Percentiles rank a stretch among this genome's conserved stretches.
Evolutionary conservation across 2,113 vertebrate genomes (phyloP).

Genomic region (Mesocricetus auratus): DNA sequence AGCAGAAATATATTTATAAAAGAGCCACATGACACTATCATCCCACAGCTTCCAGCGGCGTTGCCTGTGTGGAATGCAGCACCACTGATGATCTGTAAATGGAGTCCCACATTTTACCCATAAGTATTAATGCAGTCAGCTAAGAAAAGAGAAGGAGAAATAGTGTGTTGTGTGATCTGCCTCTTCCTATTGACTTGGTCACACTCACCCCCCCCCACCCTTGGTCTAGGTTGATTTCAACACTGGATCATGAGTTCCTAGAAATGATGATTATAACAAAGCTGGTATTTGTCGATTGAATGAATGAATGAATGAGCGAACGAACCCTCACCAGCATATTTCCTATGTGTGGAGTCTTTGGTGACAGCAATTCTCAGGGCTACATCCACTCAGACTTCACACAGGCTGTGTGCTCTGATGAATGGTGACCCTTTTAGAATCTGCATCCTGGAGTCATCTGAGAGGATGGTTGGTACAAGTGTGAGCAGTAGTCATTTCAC

Average conservation of each 20-base stretch:
- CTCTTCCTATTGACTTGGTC: not conserved
- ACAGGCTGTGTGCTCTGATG: not conserved
- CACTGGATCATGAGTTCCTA: not conserved
- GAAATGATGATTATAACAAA: not conserved
- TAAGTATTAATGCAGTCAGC: not conserved
- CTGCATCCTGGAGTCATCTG: not conserved
- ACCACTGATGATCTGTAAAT: not conserved
- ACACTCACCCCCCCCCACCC: not conserved
- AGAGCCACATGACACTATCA: not conserved
- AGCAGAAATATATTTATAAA: slow-evolving; percentile 57
- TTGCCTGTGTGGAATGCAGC: not conserved
- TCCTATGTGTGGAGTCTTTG: not conserved
- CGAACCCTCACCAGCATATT: not conserved
- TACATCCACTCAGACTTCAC: not conserved
- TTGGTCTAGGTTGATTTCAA: not conserved
- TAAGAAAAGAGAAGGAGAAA: slow-evolving; percentile 22
- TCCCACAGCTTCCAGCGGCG: not conserved
- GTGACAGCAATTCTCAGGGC: not conserved
- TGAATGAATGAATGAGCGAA: not conserved
- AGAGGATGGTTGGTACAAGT: not conserved
- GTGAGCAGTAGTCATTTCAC: not conserved
- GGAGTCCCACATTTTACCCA: slow-evolving; percentile 24
- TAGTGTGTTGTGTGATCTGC: not conserved
- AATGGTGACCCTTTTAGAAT: slow-evolving; percentile 34
- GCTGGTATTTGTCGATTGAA: not conserved